Base-by-base conservation (phyloP, 2,797 vertebrate genomes). In the Chrysocyon brachyurus region DNA sequence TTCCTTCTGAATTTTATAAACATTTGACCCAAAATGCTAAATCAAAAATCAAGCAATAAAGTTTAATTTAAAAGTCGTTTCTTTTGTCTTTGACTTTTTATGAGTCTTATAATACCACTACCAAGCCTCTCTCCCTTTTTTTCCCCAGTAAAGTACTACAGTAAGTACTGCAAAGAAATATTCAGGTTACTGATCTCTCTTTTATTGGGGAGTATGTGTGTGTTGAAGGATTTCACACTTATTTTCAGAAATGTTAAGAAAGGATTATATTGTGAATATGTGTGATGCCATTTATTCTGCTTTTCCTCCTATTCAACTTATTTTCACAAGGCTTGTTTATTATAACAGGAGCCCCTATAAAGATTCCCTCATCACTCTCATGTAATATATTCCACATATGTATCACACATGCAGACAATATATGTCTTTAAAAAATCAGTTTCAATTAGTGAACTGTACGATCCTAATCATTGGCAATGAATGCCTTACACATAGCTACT, bases 1-100 rank as follows among this genome's bases (percentile, higher is more conserved):
- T 97, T 94, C 61, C 21, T 96, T 98, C 92, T 12, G 0, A 78
- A 97, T 94, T 95, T 96, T 89, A 7, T 17, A 96, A 31, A 91
- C 5, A 59, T 24, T 68, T 36, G 26, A 36, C 17, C 33, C 11
- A 94, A 70, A 95, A 82, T 49, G 57, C 24, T 82, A 91, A 95
- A 89, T 89, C 49, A 96, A 97, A 91, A 90, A 87, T 78, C 72
- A 97, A 96, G 16, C 54, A 95, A 40, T 16, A 93, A 88, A 87
- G 0, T 40, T 1, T 77, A 81, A 83, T 93, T 93, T 36, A 92
- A 93, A 97, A 31, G 59, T 46, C 87, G 31, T 93, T 84, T 93
- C 64, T 56, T 11, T 96, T 36, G 11, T 17, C 93, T 97, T 72
- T 75, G 8, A 72, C 28, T 19, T 16, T 95, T 94, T 85, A 33